These are phyloP conservation scores for Acrobasis consociella DNA, from an alignment of 2,888 invertebrate species.

Conservation along the genomic window DNA sequence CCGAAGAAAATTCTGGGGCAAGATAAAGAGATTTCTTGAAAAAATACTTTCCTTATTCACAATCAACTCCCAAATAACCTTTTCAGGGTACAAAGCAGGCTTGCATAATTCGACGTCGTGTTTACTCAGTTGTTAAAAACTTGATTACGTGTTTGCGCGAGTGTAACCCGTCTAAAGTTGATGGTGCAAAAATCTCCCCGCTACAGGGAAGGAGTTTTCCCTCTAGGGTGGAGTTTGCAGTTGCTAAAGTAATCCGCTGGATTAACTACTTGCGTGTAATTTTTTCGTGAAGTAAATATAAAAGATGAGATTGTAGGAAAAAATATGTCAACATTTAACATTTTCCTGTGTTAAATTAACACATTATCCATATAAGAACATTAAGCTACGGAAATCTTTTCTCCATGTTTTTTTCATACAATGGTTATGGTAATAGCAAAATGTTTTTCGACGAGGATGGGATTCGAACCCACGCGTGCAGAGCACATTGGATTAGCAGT, in stretches of 20 bases:
- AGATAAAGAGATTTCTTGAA: background rate
- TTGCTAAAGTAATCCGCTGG: constrained; percentile 15
- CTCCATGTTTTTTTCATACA: no score
- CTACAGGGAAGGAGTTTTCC: constrained; percentile 2
- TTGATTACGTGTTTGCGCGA: constrained; percentile 23
- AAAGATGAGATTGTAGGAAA: background rate
- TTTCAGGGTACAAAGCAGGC: constrained; percentile 16
- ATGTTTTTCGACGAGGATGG: constrained; percentile 86
- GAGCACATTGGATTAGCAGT: constrained; percentile 94
- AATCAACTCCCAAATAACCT: constrained; percentile 11
- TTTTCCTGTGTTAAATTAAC: no score
- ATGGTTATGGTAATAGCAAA: constrained; percentile 21
- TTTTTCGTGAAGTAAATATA: background rate
- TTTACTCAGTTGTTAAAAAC: constrained; percentile 24
- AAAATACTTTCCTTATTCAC: constrained; percentile 5
- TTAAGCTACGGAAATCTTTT: no score
- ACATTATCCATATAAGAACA: no score
- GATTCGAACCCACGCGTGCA: constrained; percentile 93
- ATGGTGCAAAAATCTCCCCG: constrained; percentile 25
- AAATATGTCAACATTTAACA: no score
- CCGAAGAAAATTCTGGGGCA: background rate
- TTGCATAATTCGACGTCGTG: constrained; percentile 14
- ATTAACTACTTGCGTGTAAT: constrained; percentile 1
- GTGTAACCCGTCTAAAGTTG: constrained; percentile 21
- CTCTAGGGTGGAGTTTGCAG: constrained; percentile 10